phyloP scores from a whole-genome alignment of 2,888 invertebrate species.

The Epicampocera succincta region DNA sequence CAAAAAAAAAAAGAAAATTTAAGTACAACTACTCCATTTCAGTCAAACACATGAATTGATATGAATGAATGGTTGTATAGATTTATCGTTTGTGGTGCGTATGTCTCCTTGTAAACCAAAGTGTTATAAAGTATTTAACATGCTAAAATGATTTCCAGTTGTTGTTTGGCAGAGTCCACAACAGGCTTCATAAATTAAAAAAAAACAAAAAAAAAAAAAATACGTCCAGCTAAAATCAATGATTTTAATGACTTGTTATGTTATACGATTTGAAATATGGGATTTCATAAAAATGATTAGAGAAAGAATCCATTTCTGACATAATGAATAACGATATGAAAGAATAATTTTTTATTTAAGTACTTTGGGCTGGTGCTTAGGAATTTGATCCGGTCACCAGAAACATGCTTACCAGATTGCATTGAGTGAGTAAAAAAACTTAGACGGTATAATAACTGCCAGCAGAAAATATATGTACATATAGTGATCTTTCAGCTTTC shows the following conservation, averaged over 20 bases:
- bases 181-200: constrained; percentile 24
- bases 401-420: too few species aligned
- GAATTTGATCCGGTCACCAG: too few species aligned
- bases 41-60: constrained; percentile 44
- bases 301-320: background rate
- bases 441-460: too few species aligned
- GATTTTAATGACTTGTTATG: background rate
- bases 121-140: constrained; percentile 58
- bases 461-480: too few species aligned
- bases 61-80: constrained; percentile 45
- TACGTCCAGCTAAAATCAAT: constrained; percentile 25
- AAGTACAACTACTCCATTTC: constrained; percentile 55
- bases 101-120: constrained; percentile 25
- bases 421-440: too few species aligned
- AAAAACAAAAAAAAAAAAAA: too few species aligned
- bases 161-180: constrained; percentile 19
- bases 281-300: constrained; percentile 1
- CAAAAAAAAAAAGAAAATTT: constrained; percentile 47
- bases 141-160: constrained; percentile 52
- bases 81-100: constrained; percentile 38
- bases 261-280: background rate
- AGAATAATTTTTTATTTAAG: too few species aligned
- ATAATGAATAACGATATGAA: background rate
- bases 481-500: too few species aligned
- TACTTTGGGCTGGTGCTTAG: too few species aligned